Evolutionary conservation across 2,797 vertebrate genomes (phyloP).

Genomic region (Emydoidea blandingii): DNA sequence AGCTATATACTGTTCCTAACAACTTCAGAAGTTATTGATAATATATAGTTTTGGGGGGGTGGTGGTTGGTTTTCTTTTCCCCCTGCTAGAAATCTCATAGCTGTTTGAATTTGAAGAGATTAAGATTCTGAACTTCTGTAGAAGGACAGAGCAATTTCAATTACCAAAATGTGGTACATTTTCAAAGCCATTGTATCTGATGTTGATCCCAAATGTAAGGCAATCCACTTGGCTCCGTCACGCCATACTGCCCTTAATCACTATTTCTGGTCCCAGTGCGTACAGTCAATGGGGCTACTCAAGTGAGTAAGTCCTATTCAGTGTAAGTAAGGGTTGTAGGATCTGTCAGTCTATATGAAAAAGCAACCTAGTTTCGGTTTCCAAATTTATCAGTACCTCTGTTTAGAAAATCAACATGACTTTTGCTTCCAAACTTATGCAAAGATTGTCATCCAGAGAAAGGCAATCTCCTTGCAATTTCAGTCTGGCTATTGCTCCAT

Average conservation of each 20-base stretch:
- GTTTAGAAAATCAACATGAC: neutral
- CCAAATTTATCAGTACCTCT: neutral
- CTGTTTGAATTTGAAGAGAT: neutral
- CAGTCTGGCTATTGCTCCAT: neutral
- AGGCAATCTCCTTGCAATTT: neutral
- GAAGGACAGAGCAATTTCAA: neutral
- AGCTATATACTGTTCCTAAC: neutral
- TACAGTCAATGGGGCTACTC: neutral
- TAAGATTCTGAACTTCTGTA: neutral
- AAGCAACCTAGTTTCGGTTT: rapidly evolving
- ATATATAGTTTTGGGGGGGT: neutral
- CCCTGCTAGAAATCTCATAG: neutral
- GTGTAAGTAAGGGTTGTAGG: neutral
- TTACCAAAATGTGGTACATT: neutral
- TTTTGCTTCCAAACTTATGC: neutral
- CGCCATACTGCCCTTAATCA: neutral
- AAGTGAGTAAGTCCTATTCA: neutral
- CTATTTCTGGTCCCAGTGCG: neutral
- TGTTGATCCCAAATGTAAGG: neutral
- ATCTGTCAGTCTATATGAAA: neutral
- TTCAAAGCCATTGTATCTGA: neutral
- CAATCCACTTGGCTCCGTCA: neutral
- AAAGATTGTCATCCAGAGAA: neutral
- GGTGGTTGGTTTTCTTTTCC: neutral
- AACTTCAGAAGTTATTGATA: neutral